A percentile compares a stretch with the other conserved stretches of the same genome.
phyloP scores from a whole-genome alignment of 2,113 vertebrate species.

The Pachyramphus minor region DNA sequence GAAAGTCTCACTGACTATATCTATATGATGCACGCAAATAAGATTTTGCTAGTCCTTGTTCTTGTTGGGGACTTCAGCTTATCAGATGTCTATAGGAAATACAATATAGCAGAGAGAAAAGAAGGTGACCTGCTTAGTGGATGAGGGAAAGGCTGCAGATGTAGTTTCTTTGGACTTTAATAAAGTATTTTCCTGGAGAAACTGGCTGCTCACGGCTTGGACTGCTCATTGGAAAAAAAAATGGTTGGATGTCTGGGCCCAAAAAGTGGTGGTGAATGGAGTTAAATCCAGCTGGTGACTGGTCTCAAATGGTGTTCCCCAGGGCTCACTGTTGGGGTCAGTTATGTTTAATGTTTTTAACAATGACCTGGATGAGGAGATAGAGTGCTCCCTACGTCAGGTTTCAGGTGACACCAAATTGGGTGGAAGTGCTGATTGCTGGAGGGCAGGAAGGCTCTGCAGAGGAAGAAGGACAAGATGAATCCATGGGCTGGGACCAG shows the following conservation, averaged over 20 bases:
- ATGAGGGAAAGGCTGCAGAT: neutral
- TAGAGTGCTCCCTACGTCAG: neutral
- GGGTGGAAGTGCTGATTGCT: neutral
- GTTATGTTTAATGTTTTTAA: neutral
- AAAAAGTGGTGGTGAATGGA: neutral
- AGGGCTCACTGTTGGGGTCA: neutral
- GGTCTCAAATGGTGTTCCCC: neutral
- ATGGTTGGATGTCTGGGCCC: rapidly evolving
- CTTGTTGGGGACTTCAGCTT: rapidly evolving
- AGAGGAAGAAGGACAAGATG: neutral
- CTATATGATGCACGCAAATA: neutral
- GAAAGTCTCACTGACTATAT: neutral
- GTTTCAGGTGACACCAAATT: neutral
- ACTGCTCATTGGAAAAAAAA: neutral
- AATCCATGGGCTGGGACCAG: neutral
- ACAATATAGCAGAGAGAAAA: neutral
- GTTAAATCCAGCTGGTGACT: neutral
- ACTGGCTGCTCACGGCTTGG: neutral
- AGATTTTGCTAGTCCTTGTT: neutral
- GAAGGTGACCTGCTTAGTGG: too few relatives aligned
- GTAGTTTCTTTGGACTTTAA: neutral
- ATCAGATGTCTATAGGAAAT: neutral
- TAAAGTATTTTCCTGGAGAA: neutral
- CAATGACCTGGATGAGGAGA: neutral
- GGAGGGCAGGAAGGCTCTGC: neutral